Percentiles rank a stretch among this genome's conserved stretches.
Conservation (phyloP, 2,888 invertebrate genomes). For the Oxyteleia sp. region DNA sequence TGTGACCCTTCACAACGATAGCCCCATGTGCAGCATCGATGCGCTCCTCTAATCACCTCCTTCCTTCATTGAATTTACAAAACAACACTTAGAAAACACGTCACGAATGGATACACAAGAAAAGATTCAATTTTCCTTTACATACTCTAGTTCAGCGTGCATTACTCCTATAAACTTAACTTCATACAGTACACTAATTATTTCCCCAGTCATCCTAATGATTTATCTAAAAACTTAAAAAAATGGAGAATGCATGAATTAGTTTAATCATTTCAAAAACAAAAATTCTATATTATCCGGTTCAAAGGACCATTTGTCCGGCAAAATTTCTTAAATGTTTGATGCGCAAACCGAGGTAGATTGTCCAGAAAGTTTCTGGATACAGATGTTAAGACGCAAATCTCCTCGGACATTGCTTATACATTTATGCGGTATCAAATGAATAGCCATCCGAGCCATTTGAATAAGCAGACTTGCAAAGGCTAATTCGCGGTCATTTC, state of each 20-base stretch:
- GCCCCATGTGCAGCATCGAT: slow-evolving; percentile 56
- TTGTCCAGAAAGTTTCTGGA: slow-evolving; percentile 9
- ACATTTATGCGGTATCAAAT: slow-evolving; percentile 53
- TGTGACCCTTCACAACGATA: slow-evolving; percentile 68
- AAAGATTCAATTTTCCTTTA: slow-evolving; percentile 59
- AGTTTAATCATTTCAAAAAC: no score
- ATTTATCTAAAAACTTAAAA: no score
- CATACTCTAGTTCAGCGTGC: slow-evolving; percentile 22
- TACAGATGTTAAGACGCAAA: slow-evolving; percentile 41
- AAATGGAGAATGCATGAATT: no score
- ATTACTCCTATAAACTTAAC: not conserved
- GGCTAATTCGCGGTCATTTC: no score
- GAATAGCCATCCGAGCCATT: no score
- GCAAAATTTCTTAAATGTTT: not conserved
- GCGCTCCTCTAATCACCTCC: slow-evolving; percentile 69
- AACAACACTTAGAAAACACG: slow-evolving; percentile 49
- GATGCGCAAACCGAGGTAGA: slow-evolving; percentile 5
- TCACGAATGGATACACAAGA: slow-evolving; percentile 46
- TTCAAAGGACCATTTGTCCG: no score
- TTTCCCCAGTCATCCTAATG: slow-evolving; percentile 8
- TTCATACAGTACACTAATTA: no score
- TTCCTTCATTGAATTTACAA: slow-evolving; percentile 63
- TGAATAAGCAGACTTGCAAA: no score
- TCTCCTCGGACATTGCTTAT: slow-evolving; percentile 40
- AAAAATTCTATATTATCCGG: not conserved